Evolutionary conservation across 2,113 vertebrate species (phyloP), one percentile per base, ranked within the genome.

Genomic region (Nyctereutes procyonoides): DNA sequence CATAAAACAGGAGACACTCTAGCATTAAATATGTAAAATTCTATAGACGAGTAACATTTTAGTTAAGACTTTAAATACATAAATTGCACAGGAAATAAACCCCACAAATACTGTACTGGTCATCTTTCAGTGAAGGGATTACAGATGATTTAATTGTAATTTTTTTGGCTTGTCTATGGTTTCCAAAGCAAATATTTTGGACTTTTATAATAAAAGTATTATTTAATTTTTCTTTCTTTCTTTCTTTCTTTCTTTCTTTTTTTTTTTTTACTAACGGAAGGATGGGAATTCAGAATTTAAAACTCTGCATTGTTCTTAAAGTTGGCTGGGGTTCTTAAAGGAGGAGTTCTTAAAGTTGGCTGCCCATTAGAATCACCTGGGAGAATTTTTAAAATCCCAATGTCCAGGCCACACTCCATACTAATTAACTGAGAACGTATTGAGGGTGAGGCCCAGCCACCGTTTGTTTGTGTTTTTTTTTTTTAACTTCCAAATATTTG

Each of bases 191-290:
- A 93, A 91, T 79, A 69, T 16, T 3, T 48, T 53, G 11, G 55
- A 65, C 5, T 77, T 5, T 22, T 92, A 30, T 51, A 80, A 93
- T 87, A 20, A 82, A 87, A 43, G 56, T 9, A 55, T 12, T 30
- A n/a, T 53, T 87, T 80, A 55, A 19, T 19, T 56, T 80, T 95
- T 90, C 6, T 43, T 43, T 43, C 43, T 43, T 43, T 43, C 38
- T 43, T 43, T 5, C 38, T 43, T 43, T 43, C 38, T 43, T 19
- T 62, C 38, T 77, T 95, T 92, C 16, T 17, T 60, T 76, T 95
- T 92, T 17, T 60, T 76, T 95, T 92, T 88, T 94, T 55, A 38
- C 62, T 96, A 58, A 96, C 24, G 67, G 35, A 80, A 81, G 56
- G 51, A 88, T 65, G 19, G 53, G 24, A 74, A 84, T 73, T 84